Evolutionary conservation across 2,113 vertebrate species (phyloP), one percentile per base, ranked within the genome.

Genomic region (Notothenia coriiceps): DNA sequence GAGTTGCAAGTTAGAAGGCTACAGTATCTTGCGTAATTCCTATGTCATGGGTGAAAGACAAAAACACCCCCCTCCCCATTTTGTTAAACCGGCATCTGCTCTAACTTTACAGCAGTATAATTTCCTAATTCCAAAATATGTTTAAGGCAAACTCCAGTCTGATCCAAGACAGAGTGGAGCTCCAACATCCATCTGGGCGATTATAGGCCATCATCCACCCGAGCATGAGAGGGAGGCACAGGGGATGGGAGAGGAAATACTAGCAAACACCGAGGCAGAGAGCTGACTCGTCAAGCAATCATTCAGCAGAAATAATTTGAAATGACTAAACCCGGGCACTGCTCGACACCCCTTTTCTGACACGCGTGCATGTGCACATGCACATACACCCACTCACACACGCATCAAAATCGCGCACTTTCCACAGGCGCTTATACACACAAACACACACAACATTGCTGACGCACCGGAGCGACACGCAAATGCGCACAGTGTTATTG

Each of bases 291-390:
- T 59, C 86, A 79, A 70, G 74, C 87, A 79, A 80, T 84, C 90
- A 86, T 85, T 87, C 88, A 87, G 82, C 77, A 89, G 76, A 90
- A 91, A 93, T 84, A 35, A 91, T 89, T 49, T 80, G 49, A 85
- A 83, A 87, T 86, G 82, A 85, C 88, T 82, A 76, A 79, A 50
- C 50, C 57, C 40, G 60, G 67, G 50, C 64, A 66, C 46, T 65
- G 55, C 83, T 66, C 40, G 35, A 47, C 51, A 70, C 68, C 57
- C 59, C 51, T 69, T 49, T 18, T 61, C 70, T 57, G 20, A 25
- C 61, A 15, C 44, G 29, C 62, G 17, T 47, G 35, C 59, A 79
- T 40, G 35, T 40, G 35, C 51, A 35, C 44, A 51, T 50, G 44
- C 59, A 60, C 33, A 51, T n/a, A 40, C 49, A 79, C 70, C 50